Percentiles rank a stretch among this genome's conserved stretches.
These are phyloP conservation scores for Chlorospingus semifuscus DNA, from an alignment of 2,797 vertebrate genomes.

Conservation along the genomic window DNA sequence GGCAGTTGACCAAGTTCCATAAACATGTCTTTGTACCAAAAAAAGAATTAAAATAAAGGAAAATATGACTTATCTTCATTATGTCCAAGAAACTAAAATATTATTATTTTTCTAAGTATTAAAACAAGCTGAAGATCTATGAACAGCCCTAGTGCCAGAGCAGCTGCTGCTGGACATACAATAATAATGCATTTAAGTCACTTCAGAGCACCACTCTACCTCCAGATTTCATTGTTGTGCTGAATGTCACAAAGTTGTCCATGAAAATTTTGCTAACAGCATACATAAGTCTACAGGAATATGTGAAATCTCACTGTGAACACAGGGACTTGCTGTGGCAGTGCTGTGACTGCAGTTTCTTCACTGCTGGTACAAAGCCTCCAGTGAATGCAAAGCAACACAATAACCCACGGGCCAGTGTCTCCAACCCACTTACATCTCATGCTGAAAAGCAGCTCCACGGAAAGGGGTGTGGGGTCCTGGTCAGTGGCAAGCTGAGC, in stretches of 20 bases:
- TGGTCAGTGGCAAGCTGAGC: fast-evolving
- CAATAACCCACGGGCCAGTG: neutral
- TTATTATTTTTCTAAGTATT: slow-evolving; percentile 24
- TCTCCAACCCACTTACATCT: neutral
- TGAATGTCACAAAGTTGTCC: neutral
- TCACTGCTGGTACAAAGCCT: neutral
- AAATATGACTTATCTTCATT: slow-evolving; percentile 25
- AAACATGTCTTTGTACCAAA: neutral
- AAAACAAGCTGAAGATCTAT: neutral
- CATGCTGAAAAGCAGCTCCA: neutral
- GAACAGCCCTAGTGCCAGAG: neutral
- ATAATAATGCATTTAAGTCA: neutral
- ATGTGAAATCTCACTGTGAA: neutral
- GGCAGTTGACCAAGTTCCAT: neutral
- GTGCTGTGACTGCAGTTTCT: neutral
- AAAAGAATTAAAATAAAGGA: neutral
- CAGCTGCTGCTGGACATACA: neutral
- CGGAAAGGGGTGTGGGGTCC: fast-evolving
- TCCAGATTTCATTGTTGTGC: neutral
- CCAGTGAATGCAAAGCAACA: neutral
- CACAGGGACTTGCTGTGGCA: neutral
- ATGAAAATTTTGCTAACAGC: neutral
- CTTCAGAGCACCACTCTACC: neutral
- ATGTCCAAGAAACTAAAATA: slow-evolving; percentile 18
- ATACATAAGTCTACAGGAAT: neutral